phyloP scores from a whole-genome alignment of 2,888 invertebrate species.

The Microplitis manilae region DNA sequence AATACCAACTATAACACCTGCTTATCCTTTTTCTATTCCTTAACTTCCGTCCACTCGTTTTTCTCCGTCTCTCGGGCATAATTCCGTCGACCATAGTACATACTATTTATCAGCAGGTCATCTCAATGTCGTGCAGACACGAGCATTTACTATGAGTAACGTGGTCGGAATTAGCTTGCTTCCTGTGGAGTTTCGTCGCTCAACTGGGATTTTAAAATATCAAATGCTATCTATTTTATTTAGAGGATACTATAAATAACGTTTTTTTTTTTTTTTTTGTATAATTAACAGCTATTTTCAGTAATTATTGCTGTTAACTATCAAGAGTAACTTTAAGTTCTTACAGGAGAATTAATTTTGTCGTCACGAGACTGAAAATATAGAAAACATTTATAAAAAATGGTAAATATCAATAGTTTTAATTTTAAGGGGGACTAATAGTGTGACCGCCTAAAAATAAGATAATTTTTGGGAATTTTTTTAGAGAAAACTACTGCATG shows the following conservation, averaged over 20 bases:
- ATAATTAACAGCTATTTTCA: not conserved
- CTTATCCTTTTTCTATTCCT: constrained; percentile 15
- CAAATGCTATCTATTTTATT: not conserved
- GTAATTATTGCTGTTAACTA: not conserved
- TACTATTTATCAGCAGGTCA: constrained; percentile 13
- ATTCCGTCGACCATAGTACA: not conserved
- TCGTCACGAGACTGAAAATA: not conserved
- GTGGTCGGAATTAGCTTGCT: constrained; percentile 36
- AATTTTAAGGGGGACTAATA: not conserved
- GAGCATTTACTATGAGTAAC: constrained; percentile 17
- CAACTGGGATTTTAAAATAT: constrained; percentile 32
- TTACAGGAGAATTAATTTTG: not conserved
- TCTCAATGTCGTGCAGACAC: constrained; percentile 14
- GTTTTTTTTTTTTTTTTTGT: not conserved
- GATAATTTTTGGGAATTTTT: too few relatives aligned
- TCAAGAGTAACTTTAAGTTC: not conserved
- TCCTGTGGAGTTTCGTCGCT: constrained; percentile 33
- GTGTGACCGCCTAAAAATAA: too few relatives aligned
- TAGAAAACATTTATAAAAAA: not conserved
- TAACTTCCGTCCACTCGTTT: constrained; percentile 15
- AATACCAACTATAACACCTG: constrained; percentile 24
- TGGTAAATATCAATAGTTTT: not conserved
- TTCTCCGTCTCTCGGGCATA: constrained; percentile 10
- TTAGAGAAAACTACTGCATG: too few relatives aligned
- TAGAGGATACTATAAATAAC: not conserved